These are phyloP conservation scores for Forbesichthys papilliferus DNA, from an alignment of 2,113 vertebrate species.

Conservation along the genomic window DNA sequence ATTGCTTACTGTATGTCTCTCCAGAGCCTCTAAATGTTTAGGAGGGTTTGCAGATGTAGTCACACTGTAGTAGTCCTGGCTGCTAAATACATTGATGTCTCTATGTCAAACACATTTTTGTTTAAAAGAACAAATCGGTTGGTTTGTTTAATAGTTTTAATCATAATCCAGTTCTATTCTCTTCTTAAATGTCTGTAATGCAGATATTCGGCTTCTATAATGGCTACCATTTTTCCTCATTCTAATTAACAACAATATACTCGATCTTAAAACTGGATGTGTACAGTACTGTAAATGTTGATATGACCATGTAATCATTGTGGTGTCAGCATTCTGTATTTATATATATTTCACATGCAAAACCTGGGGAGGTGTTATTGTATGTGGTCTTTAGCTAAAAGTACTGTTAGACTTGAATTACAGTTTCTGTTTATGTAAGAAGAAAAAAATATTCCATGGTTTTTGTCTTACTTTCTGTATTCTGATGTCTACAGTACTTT, in stretches of 20 bases:
- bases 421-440: conserved; percentile 26
- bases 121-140: neutral
- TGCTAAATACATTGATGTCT: neutral
- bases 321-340: neutral
- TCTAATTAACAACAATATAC: neutral
- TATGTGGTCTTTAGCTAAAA: neutral
- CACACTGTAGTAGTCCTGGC: neutral
- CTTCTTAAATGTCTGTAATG: too few species aligned
- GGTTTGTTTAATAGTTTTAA: neutral
- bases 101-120: neutral
- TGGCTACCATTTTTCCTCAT: neutral
- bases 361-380: neutral
- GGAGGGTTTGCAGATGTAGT: neutral
- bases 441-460: neutral
- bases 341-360: neutral
- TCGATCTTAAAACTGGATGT: neutral
- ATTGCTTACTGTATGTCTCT: neutral
- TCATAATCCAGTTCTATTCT: neutral
- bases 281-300: conserved; percentile 2
- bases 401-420: conserved; percentile 8
- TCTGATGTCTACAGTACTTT: neutral
- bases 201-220: neutral
- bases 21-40: neutral
- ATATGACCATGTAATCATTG: too few species aligned
- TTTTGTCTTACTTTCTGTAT: conserved; percentile 7